Base-by-base conservation (phyloP, 2,888 invertebrate species). In the Drosophila differens region DNA sequence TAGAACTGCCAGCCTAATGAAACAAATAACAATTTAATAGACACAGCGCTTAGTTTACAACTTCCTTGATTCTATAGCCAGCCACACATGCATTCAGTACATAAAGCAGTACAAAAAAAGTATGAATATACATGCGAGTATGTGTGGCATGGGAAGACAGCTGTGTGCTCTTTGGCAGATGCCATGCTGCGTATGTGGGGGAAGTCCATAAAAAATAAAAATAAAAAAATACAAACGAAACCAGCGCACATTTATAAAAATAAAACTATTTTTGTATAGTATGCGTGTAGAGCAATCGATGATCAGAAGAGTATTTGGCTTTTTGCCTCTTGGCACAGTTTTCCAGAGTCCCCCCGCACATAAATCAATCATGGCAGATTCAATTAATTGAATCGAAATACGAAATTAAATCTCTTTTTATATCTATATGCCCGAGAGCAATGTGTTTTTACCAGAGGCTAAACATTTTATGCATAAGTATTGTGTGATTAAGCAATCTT, bases 241-340 rank as follows among this genome's bases (percentile, higher is more conserved):
- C 88, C 85, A 85, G 85, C 90, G 83, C 85, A 88, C 70, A 85
- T 83, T 75, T 85, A 85, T 88, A 85, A 85, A 85, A 85, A 90
- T 88, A 85, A 85, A 85, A 81, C 90, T 85, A 85, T 85, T 85
- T 89, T 79, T 70, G 72, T 76, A 71, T 70, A 66, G 76, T 85
- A 76, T 83, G 80, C 79, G 25, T 47, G 83, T 81, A 82, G 72
- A 80, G 52, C 70, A 63, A 61, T 78, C 86, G 83, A 71, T 74
- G 86, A 63, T 71, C 72, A 62, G 57, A n/a, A 57, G 70, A 71
- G 47, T 54, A 44, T 55, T 63, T 62, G 59, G 33, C 63, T 57
- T 49, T 68, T 66, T 58, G 68, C 74, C 85, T 73, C 81, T 85
- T 90, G 90, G 85, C 85, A 85, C 85, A 85, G 83, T 79, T 85